These are phyloP conservation scores for Delichon dasypus DNA, from an alignment of 2,797 vertebrate genomes.

Conservation along the genomic window DNA sequence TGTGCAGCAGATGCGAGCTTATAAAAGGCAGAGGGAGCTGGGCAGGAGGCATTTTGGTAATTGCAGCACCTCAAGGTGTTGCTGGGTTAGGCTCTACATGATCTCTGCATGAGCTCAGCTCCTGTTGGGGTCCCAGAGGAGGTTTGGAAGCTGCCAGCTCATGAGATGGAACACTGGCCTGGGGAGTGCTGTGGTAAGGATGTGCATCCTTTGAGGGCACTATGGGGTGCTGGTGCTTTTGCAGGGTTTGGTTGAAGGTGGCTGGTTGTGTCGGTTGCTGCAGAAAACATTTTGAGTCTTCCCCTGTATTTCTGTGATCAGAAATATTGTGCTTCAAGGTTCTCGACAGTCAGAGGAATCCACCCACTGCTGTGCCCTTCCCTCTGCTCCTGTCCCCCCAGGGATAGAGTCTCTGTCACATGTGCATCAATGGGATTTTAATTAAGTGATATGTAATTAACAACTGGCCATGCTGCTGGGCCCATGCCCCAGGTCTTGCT, in stretches of 20 bases:
- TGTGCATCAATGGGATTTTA: fast-evolving
- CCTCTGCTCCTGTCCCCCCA: background rate
- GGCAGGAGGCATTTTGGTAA: fast-evolving
- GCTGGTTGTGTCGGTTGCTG: fast-evolving
- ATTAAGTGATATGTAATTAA: fast-evolving
- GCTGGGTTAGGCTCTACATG: fast-evolving
- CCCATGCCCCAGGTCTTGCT: fast-evolving
- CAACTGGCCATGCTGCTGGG: fast-evolving
- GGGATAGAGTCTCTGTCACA: fast-evolving
- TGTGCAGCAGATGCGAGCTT: background rate
- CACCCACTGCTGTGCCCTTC: background rate
- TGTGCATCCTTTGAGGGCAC: fast-evolving
- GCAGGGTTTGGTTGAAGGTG: fast-evolving
- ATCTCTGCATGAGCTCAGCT: fast-evolving
- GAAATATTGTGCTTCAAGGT: background rate
- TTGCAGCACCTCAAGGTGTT: fast-evolving
- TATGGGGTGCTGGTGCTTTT: fast-evolving
- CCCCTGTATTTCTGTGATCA: background rate
- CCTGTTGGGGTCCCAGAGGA: fast-evolving
- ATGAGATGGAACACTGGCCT: fast-evolving
- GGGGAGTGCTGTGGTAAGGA: background rate
- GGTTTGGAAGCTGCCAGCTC: fast-evolving
- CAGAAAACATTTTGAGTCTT: fast-evolving
- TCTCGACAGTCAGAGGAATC: fast-evolving
- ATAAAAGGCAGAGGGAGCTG: background rate